A percentile compares a stretch with the other conserved stretches of the same genome.
These are phyloP conservation scores for Crotalus helleri DNA, from an alignment of 2,113 vertebrate species.

Conservation along the genomic window DNA sequence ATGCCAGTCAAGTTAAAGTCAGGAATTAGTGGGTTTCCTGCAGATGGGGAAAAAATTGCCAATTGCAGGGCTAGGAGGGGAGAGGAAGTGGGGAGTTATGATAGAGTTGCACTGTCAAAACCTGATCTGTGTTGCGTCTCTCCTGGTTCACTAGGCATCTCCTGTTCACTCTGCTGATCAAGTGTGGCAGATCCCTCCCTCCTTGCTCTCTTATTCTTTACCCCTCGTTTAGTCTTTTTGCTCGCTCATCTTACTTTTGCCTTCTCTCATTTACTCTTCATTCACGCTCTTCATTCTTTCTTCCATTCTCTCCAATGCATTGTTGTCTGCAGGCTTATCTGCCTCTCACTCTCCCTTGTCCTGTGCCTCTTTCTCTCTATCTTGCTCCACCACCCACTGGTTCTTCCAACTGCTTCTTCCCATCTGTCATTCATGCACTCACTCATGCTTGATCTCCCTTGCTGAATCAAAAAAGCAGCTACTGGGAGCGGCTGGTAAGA, in stretches of 20 bases:
- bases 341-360: not conserved
- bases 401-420: not conserved
- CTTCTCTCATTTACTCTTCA: not conserved
- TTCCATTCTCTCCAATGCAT: not conserved
- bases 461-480: not conserved
- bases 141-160: not conserved
- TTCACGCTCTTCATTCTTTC: not conserved
- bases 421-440: not conserved
- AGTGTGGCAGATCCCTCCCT: not conserved
- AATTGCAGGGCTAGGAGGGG: not conserved
- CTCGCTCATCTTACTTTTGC: not conserved
- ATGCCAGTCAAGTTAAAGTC: not conserved
- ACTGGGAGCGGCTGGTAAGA: not conserved
- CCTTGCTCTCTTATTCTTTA: not conserved
- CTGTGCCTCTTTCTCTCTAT: not conserved
- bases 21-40: not conserved
- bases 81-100: not conserved
- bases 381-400: not conserved
- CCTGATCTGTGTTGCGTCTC: not conserved
- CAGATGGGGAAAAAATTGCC: not conserved
- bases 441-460: not conserved
- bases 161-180: not conserved
- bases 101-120: not conserved
- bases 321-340: not conserved
- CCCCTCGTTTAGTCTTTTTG: not conserved